phyloP scores from a whole-genome alignment of 2,797 vertebrate species.

The Echeneis naucrates region DNA sequence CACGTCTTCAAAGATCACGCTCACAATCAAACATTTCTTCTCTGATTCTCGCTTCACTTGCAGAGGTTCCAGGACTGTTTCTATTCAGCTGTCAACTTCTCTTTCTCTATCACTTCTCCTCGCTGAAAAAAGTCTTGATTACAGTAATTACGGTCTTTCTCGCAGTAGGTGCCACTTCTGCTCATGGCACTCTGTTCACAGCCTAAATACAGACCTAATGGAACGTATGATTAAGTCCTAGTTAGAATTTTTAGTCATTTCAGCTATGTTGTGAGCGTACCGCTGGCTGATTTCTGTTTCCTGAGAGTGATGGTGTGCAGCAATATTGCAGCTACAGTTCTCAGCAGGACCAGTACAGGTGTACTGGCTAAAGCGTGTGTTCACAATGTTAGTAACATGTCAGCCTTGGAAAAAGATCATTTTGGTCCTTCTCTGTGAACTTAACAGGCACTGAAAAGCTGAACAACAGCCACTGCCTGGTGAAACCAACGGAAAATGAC shows the following conservation, averaged over 20 bases:
- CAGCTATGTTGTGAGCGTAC: neutral
- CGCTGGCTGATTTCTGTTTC: neutral
- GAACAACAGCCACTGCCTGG: constrained; percentile 40
- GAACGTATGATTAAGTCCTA: constrained; percentile 70
- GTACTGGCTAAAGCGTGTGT: neutral
- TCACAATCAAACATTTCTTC: neutral
- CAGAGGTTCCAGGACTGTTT: neutral
- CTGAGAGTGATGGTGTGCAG: neutral
- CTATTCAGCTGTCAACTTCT: neutral
- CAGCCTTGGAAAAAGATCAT: neutral
- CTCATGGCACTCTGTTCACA: constrained; percentile 59
- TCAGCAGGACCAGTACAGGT: neutral
- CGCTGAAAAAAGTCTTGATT: constrained; percentile 71
- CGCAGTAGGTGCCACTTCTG: constrained; percentile 64
- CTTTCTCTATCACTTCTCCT: constrained; percentile 6
- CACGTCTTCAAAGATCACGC: constrained; percentile 18
- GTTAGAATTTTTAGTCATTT: constrained; percentile 30
- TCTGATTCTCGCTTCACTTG: neutral
- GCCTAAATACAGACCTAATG: constrained; percentile 68
- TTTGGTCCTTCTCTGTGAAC: constrained; percentile 11
- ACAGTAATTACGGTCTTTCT: constrained; percentile 74
- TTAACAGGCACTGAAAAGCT: constrained; percentile 27
- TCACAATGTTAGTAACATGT: neutral
- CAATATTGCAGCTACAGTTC: neutral
- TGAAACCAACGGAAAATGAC: constrained; percentile 40